A percentile compares a stretch with the other conserved stretches of the same genome.
Evolutionary conservation across 2,797 vertebrate genomes (phyloP).

Genomic region (Eutrigla gurnardus): DNA sequence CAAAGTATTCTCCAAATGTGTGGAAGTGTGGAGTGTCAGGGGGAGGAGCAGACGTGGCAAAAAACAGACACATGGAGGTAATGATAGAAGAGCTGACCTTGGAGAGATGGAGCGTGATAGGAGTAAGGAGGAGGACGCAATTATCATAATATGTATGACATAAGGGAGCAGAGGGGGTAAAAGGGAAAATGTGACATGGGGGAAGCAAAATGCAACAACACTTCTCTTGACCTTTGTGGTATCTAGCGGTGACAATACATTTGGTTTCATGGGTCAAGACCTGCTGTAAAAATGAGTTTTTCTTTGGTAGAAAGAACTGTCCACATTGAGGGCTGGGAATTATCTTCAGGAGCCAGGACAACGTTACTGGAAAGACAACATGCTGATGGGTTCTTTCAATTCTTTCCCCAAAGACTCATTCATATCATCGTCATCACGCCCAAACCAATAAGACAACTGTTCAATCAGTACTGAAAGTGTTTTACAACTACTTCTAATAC

Average conservation of each 20-base stretch:
- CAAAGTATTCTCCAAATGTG: constrained; percentile 1
- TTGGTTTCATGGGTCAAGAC: background rate
- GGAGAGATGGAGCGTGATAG: background rate
- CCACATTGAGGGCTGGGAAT: no score
- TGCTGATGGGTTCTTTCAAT: no score
- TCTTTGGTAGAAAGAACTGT: background rate
- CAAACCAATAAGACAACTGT: no score
- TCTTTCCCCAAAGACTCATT: no score
- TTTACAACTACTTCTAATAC: no score
- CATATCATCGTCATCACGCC: no score
- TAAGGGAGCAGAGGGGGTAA: background rate
- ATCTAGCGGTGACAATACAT: background rate
- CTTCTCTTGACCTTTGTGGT: background rate
- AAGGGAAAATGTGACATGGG: constrained; percentile 6
- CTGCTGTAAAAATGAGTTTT: background rate
- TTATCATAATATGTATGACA: constrained; percentile 12
- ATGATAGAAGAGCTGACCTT: constrained; percentile 30
- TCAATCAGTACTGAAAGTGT: no score
- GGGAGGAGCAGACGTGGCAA: background rate
- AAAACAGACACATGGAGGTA: constrained; percentile 29
- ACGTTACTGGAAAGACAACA: no score
- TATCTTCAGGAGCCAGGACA: no score
- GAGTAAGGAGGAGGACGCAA: background rate
- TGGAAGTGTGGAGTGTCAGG: background rate
- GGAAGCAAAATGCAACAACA: constrained; percentile 6